Evolutionary conservation across 2,888 invertebrate species (phyloP), one percentile per base, ranked within the genome.

Genomic region (Atethmia centrago): DNA sequence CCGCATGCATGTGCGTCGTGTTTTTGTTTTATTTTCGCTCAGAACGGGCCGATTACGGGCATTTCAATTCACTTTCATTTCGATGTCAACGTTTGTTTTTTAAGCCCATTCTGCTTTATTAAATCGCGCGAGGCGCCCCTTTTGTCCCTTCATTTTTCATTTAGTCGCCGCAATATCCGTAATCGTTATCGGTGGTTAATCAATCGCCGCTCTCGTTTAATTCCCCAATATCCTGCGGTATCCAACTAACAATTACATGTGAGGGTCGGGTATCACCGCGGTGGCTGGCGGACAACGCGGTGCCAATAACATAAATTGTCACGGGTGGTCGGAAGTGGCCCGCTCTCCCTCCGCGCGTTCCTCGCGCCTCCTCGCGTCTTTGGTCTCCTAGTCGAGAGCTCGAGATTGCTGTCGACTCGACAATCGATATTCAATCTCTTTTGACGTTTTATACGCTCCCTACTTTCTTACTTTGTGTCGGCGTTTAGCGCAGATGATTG

Each of bases 371-470:
- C 85, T 73, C 81, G 82, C 82, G 81, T 88, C 87, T 85, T 77
- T 58, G 76, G 84, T 87, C 74, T 86, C 85, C 71, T 36, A 58
- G 82, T 85, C 85, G 85, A 87, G 89, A 81, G 81, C 82, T 88
- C 88, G 92, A 93, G 93, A 95, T 95, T 93, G 95, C 94, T 93
- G 94, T 94, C 94, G 94, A 93, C 91, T 93, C 93, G 89, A 93
- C 94, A 96, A 96, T 96, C 96, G 95, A 96, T 96, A 96, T 95
- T 96, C 96, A 96, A 95, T 96, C 95, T 96, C 95, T 95, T 91
- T 95, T 95, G 95, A 94, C 94, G 93, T 94, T 93, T 93, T 94
- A 93, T 94, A 91, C 93, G 92, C 93, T 93, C 93, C 93, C 92
- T 90, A 93, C 93, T 94, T 95, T 94, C 93, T 94, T 94, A 94